Evolutionary conservation across 2,797 vertebrate genomes (phyloP), one percentile per base, ranked within the genome.

Genomic region (Brachyalestes nurse): DNA sequence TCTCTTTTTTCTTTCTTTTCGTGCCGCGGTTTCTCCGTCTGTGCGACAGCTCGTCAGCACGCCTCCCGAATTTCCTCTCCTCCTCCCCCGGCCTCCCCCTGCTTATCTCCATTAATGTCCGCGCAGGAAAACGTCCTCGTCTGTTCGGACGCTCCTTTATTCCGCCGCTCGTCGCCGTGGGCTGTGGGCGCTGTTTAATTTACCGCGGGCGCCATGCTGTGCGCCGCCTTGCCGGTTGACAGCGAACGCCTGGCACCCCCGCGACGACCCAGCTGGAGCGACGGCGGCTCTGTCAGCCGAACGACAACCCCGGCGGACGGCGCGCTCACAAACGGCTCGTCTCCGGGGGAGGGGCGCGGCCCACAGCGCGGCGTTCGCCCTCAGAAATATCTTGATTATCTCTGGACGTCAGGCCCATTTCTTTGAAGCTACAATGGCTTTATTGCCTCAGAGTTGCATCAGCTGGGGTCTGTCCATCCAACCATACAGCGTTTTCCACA

Each of bases 121-220:
- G 6, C 21, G 16, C 40, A 73, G n/a, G n/a, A n/a, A 74, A 21
- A 64, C 40, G 58, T 53, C 7, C 58, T 28, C 21, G 7, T 23
- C 66, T 34, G n/a, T 61, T 6, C 12, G 2, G 49, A 40, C 78
- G 13, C 71, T 61, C n/a, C 6, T 78, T 80, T 75, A 65, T 74
- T 49, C 28, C 4, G 28, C 55, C n/a, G n/a, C n/a, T n/a, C n/a
- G n/a, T n/a, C n/a, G n/a, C 64, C 69, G 69, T 40, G 58, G 53
- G 9, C 61, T 66, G 23, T 21, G 70, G 71, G 55, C 47, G 71
- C 64, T 85, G 47, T 84, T 87, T 83, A 80, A 80, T 90, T 90
- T 85, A 83, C 82, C 80, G 74, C 62, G 70, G 62, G 82, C 77
- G 76, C 70, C 87, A 74, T 73, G 86, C 87, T 89, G 87, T 23